phyloP scores from a whole-genome alignment of 2,113 vertebrate species.

The Arvicanthis niloticus region DNA sequence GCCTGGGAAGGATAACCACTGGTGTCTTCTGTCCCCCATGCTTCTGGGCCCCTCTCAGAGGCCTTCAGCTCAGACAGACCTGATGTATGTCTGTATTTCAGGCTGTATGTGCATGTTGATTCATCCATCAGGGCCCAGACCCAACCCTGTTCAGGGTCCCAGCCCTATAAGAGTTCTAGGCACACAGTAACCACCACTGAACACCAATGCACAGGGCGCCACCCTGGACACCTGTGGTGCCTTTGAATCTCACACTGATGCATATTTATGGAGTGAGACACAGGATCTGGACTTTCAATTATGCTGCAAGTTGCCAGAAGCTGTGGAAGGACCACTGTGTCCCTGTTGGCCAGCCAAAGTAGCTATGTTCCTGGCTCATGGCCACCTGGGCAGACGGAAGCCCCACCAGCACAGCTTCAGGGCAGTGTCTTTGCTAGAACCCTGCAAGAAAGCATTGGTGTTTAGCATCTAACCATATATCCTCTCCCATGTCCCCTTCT shows the following conservation, averaged over 20 bases:
- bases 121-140: background rate
- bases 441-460: background rate
- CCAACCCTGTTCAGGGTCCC: background rate
- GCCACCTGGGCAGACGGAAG: background rate
- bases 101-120: background rate
- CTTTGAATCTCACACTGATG: background rate
- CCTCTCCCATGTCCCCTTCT: rapidly evolving
- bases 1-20: background rate
- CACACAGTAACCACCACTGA: rapidly evolving
- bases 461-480: background rate
- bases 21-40: background rate
- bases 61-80: background rate
- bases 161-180: background rate
- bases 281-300: background rate
- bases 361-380: background rate
- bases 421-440: background rate
- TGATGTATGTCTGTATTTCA: background rate
- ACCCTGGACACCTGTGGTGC: background rate
- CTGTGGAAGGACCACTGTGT: background rate
- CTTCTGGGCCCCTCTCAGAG: rapidly evolving
- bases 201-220: rapidly evolving
- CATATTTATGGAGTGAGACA: background rate
- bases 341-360: background rate
- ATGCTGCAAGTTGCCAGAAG: background rate
- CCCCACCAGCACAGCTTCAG: background rate